These are phyloP conservation scores for Rostratula benghalensis DNA, from an alignment of 2,113 vertebrate species.

Conservation along the genomic window DNA sequence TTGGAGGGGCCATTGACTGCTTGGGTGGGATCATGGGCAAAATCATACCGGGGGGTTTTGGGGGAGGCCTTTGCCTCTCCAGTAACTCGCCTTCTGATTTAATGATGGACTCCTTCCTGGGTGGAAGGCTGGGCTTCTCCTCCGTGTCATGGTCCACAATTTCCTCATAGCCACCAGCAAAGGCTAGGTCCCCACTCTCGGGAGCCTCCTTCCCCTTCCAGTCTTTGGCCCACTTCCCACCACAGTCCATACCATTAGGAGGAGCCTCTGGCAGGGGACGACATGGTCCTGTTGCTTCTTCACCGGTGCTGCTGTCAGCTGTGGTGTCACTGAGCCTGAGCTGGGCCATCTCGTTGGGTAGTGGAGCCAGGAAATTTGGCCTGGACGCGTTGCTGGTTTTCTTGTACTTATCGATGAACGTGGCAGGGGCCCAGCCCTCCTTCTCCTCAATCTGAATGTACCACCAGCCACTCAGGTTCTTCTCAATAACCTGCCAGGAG, in stretches of 20 bases:
- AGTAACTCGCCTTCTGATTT: constrained; percentile 87
- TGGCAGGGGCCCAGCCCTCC: constrained; percentile 96
- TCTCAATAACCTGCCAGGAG: constrained; percentile 89
- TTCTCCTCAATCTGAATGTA: constrained; percentile 98
- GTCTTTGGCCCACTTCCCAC: constrained; percentile 82
- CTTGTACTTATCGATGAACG: constrained; percentile 98
- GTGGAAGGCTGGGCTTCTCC: constrained; percentile 93
- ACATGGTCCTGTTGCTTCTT: constrained; percentile 78
- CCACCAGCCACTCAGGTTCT: constrained; percentile 97
- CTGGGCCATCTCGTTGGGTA: constrained; percentile 89
- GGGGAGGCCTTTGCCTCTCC: constrained; percentile 82
- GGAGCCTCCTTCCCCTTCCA: constrained; percentile 83
- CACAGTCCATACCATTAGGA: constrained; percentile 70
- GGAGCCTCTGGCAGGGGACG: constrained; percentile 92
- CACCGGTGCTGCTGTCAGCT: constrained; percentile 7
- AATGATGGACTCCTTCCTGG: constrained; percentile 92
- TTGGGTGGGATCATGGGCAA: constrained; percentile 85
- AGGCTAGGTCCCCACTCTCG: constrained; percentile 66
- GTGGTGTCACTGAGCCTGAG: constrained; percentile 77
- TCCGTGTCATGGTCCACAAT: constrained; percentile 73
- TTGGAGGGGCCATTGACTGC: constrained; percentile 70
- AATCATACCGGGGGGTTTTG: constrained; percentile 88
- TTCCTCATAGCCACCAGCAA: constrained; percentile 75
- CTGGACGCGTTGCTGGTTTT: constrained; percentile 92
- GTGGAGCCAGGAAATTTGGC: constrained; percentile 91